phyloP scores from a whole-genome alignment of 2,797 vertebrate species.

The Anolis apletophallus region DNA sequence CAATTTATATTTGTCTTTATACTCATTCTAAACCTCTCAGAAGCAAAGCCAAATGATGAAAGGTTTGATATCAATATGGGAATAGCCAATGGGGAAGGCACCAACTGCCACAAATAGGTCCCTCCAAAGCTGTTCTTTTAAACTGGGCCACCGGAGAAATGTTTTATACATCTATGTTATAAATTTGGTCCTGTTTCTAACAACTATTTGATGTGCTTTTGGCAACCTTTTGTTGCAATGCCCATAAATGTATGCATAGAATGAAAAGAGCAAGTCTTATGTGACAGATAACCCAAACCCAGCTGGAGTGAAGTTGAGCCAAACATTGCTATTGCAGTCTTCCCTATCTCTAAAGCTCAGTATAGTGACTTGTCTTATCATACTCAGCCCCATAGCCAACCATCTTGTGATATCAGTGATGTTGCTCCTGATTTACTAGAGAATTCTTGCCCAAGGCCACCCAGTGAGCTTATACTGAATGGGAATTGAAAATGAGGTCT shows the following conservation, averaged over 20 bases:
- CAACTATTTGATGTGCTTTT: background rate
- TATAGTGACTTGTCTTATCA: background rate
- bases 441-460: background rate
- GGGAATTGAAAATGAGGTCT: background rate
- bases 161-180: background rate
- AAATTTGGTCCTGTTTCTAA: background rate
- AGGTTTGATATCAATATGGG: too few species aligned
- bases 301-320: background rate
- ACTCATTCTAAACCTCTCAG: too few species aligned
- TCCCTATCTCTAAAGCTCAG: background rate
- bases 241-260: rapidly evolving
- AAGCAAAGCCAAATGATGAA: too few species aligned
- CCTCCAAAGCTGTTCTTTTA: too few species aligned
- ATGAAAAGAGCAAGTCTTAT: background rate
- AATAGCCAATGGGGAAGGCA: too few species aligned
- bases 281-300: background rate
- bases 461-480: background rate
- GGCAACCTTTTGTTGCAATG: background rate
- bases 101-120: too few species aligned
- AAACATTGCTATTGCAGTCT: background rate
- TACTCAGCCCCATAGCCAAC: too few species aligned
- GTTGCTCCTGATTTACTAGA: background rate
- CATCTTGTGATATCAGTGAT: background rate
- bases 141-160: too few species aligned
- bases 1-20: too few species aligned